Conservation (phyloP, 2,888 invertebrate genomes). For the Nemoura dubitans region DNA sequence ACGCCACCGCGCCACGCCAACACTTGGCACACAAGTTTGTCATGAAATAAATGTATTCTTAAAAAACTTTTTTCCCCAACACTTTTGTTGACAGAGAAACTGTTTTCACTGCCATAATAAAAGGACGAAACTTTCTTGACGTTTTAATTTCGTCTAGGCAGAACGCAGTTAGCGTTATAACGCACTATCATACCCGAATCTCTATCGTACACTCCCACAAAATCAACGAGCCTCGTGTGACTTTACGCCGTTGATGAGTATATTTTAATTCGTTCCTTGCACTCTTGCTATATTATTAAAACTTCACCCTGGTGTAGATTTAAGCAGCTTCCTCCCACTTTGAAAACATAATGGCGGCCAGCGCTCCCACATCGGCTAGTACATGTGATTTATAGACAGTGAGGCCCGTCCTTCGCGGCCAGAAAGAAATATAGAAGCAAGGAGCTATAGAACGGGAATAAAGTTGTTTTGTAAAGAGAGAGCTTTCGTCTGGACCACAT, state of each 20-base stretch:
- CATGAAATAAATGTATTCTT: conserved; percentile 12
- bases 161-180: not conserved
- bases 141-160: conserved; percentile 9
- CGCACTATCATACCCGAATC: not conserved
- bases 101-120: not conserved
- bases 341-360: conserved; percentile 32
- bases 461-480: conserved; percentile 7
- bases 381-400: conserved; percentile 31
- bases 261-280: conserved; percentile 29
- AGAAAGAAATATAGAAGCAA: conserved; percentile 35
- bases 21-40: not conserved
- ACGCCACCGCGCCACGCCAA: not conserved
- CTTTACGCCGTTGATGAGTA: conserved; percentile 14
- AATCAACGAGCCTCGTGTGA: not conserved
- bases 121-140: not conserved
- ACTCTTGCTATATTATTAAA: not conserved
- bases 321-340: conserved; percentile 31
- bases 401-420: conserved; percentile 1
- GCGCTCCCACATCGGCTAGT: conserved; percentile 30
- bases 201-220: not conserved
- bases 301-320: conserved; percentile 37
- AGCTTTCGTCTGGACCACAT: conserved; percentile 35
- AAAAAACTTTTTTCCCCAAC: not conserved
- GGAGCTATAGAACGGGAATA: not conserved
- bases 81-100: not conserved